Percentiles rank a stretch among this genome's conserved stretches.
Conservation (phyloP, 2,888 invertebrate species). For the Scrobipalpa atriplicella region DNA sequence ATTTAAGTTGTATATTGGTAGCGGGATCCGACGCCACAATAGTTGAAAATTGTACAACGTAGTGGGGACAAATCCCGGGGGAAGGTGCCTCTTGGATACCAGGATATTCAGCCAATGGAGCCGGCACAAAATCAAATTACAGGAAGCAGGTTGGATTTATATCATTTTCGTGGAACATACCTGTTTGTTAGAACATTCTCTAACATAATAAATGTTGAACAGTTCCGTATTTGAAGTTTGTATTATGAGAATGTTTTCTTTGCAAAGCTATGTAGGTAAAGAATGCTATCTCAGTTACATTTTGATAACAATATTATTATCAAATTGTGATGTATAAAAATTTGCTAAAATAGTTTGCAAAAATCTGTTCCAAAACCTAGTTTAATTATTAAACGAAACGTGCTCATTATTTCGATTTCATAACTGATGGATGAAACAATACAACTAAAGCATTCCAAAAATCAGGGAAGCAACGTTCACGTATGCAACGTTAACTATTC, state of each 20-base stretch:
- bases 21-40: conserved; percentile 51
- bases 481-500: neutral
- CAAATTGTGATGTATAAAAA: too few relatives aligned
- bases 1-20: conserved; percentile 59
- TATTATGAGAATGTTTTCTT: neutral
- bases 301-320: too few relatives aligned
- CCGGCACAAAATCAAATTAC: conserved; percentile 26
- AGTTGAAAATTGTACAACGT: conserved; percentile 61
- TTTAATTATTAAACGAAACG: too few relatives aligned
- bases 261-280: too few relatives aligned
- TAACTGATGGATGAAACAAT: too few relatives aligned
- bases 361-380: too few relatives aligned
- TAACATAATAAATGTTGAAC: neutral
- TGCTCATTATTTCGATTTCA: too few relatives aligned
- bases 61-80: conserved; percentile 49
- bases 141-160: neutral
- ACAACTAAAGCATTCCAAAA: neutral
- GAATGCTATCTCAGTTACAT: too few relatives aligned
- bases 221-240: neutral
- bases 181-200: neutral
- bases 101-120: conserved; percentile 32
- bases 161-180: neutral
- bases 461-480: neutral
- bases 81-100: conserved; percentile 38
- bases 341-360: too few relatives aligned